Evolutionary conservation across 2,113 vertebrate species (phyloP).

Genomic region (Corapipo altera): DNA sequence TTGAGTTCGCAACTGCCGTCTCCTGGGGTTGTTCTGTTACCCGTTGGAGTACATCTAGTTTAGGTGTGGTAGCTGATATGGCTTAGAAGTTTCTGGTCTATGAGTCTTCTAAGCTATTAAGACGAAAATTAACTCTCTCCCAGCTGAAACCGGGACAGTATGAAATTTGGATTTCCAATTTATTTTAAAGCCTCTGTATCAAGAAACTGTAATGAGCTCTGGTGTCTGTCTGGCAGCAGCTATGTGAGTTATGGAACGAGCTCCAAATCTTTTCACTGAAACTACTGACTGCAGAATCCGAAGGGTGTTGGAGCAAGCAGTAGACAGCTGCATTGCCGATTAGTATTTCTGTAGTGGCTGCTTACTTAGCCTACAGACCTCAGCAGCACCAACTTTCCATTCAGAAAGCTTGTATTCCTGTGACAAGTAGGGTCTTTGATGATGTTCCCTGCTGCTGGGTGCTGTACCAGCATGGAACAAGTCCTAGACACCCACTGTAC

Average conservation of each 20-base stretch:
- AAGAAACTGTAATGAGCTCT: background rate
- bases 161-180: background rate
- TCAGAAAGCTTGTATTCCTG: background rate
- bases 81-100: background rate
- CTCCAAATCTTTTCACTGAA: background rate
- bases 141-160: background rate
- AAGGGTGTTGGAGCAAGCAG: background rate
- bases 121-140: background rate
- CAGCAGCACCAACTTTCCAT: background rate
- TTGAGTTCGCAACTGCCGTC: accelerated
- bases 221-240: background rate
- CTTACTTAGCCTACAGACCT: background rate
- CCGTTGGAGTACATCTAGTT: accelerated
- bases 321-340: accelerated
- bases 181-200: background rate
- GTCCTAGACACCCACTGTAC: background rate
- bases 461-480: accelerated
- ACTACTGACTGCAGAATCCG: background rate
- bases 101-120: background rate
- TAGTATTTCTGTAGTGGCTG: background rate
- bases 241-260: background rate
- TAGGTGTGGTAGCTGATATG: background rate
- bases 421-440: background rate
- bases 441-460: background rate
- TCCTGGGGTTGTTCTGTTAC: background rate